Evolutionary conservation across 2,113 vertebrate genomes (phyloP), one percentile per base, ranked within the genome.

Genomic region (Sitta europaea): DNA sequence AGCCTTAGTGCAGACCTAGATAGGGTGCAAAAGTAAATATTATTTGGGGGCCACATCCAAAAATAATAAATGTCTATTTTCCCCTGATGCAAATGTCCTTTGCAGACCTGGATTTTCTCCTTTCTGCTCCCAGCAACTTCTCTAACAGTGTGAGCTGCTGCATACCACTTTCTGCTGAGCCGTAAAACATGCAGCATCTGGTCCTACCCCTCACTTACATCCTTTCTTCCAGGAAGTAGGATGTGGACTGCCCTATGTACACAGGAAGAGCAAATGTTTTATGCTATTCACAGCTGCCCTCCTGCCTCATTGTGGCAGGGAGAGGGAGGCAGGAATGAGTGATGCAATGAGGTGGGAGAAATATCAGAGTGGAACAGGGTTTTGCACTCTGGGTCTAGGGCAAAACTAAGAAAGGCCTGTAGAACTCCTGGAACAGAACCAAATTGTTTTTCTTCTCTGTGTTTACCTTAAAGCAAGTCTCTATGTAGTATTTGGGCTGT

Each of bases 111-210:
- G 7, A 35, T 62, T 81, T 73, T 22, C 24, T 18, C 7, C 36
- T 35, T 51, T 55, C 19, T 47, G 55, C 57, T 71, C 33, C 51
- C 51, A 50, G 21, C 10, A 57, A 19, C n/a, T 54, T 40, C 16
- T 36, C 7, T 14, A 51, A 24, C 40, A 43, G 65, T 0, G 0
- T 8, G 43, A 66, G 40, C 11, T 62, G 80, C 42, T 74, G 45
- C 74, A 82, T 27, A 8, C 12, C 2, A 2, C 33, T 77, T 42
- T 86, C 58, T 42, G 36, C 33, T 0, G 1, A 71, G 19, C 14
- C 33, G 14, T 25, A 16, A 78, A 38, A 24, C 4, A 6, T 2
- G 14, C 31, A 55, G 45, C 53, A 28, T 23, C 53, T 47, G 13
- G 5, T 48, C 4, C 4, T 17, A 9, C 18, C 42, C 33, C 20